Base-by-base conservation (phyloP, 2,888 invertebrate genomes). In the Cephus pulcher region DNA sequence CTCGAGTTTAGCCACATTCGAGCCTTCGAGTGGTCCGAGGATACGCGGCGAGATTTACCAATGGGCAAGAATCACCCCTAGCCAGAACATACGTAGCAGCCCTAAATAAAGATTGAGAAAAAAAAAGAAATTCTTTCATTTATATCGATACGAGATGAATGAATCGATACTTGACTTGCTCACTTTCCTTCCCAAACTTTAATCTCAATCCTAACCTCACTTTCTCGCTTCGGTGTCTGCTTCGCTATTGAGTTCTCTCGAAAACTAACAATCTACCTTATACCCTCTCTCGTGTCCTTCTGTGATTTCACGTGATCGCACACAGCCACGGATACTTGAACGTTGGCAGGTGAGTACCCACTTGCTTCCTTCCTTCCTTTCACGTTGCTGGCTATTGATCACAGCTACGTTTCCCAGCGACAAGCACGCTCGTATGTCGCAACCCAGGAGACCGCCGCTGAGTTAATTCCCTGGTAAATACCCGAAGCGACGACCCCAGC, bases 1-100 rank as follows among this genome's bases (percentile, higher is more conserved):
- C 76, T 79, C 74, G 40, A 69, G 73, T 40, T 75, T 23, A 23
- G 56, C 56, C 56, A 56, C 56, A 56, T 56, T 56, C 23, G 23
- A 23, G 1, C 56, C 23, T 23, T 56, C 56, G 23, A 56, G 9
- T 56, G 56, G 23, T 23, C 9, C 2, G 56, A 23, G 23, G 23
- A 23, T 23, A 56, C 23, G 56, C 23, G 56, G 2, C 9, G 2
- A 56, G 56, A 23, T 56, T 56, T 56, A 56, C 9, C 56, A 56
- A 56, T 56, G 23, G 56, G 23, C 56, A 23, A 9, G 9, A 56
- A 0, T 23, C 23, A 23, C 9, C 9, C 23, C 56, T 23, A 6
- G 23, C 9, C 23, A 23, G 9, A 23, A 23, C 23, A 23, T 9
- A 23, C 23, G 23, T 56, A 4, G 4, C 15, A 23, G 56, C 56